Evolutionary conservation across 2,888 invertebrate species (phyloP), one percentile per base, ranked within the genome.

Genomic region (Drosophila anomalipes): DNA sequence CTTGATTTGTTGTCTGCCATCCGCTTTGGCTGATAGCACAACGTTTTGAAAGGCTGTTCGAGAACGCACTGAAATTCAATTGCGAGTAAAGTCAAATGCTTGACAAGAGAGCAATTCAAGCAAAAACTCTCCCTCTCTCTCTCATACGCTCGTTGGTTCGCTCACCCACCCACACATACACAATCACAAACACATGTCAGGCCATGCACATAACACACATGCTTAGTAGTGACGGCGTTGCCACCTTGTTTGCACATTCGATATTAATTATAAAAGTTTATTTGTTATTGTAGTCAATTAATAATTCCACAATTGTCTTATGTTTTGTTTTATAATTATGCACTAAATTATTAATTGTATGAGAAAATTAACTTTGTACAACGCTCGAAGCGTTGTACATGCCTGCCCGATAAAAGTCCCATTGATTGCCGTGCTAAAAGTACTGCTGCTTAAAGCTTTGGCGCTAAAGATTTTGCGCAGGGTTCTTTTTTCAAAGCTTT

Each of bases 11-110:
- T 32, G 39, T 30, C 41, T 26, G 32, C 14, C 57, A 61, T 82
- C 79, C 82, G 79, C 69, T 67, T 62, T 10, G 58, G 56, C 22
- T 72, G 53, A 32, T 47, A 41, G 61, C 79, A 82, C 79, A 79
- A 79, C 79, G 74, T 79, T 70, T 67, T 66, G 35, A 52, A 58
- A 70, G 79, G 74, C 79, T 62, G 82, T 74, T 79, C 82, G 75
- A 66, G 82, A 79, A 74, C 82, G 79, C 70, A 79, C 79, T 82
- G 74, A 79, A 79, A 79, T 65, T 82, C 59, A 70, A 78, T 79
- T 79, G 63, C 28, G 57, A 56, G 19, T 63, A 56, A 69, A 79
- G 79, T 79, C 79, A 81, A 81, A 73, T 70, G 82, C 79, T 82
- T 82, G 82, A 79, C 82, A 81, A 69, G 79, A 79, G 79, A 79